phyloP scores from a whole-genome alignment of 1,140 invertebrate genomes.

The Hyles vespertilio region DNA sequence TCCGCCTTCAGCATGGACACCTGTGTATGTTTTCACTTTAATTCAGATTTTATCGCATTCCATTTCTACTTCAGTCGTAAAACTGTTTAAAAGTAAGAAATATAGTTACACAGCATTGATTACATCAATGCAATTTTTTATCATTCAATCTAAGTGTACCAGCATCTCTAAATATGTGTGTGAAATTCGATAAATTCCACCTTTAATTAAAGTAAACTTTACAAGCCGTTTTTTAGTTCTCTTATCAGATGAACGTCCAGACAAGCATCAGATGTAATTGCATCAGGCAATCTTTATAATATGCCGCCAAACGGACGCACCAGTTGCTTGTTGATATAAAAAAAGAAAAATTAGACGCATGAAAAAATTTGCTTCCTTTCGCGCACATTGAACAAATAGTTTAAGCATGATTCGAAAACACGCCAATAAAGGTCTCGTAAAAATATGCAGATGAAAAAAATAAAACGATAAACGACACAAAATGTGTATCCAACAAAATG shows the following conservation, averaged over 20 bases:
- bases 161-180: too few relatives aligned
- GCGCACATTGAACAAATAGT: too few relatives aligned
- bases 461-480: too few relatives aligned
- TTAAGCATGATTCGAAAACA: too few relatives aligned
- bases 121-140: too few relatives aligned
- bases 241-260: slow-evolving; percentile 57
- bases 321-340: slow-evolving; percentile 2
- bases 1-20: slow-evolving; percentile 30
- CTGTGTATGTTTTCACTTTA: slow-evolving; percentile 31
- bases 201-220: slow-evolving; percentile 57
- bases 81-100: too few relatives aligned
- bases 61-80: too few relatives aligned
- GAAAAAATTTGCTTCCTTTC: slow-evolving; percentile 2
- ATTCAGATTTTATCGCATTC: not conserved
- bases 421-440: too few relatives aligned
- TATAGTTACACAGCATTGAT: too few relatives aligned
- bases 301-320: slow-evolving; percentile 37
- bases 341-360: not conserved
- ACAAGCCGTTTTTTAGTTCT: slow-evolving; percentile 45
- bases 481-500: not conserved
- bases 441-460: too few relatives aligned
- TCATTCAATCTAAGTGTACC: too few relatives aligned
- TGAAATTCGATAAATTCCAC: slow-evolving; percentile 28
- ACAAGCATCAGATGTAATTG: slow-evolving; percentile 62
- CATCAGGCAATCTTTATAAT: slow-evolving; percentile 43